Evolutionary conservation across 53 echinoderm and acorn worm species (phyloP).

Genomic region (Actinopyga echinites): DNA sequence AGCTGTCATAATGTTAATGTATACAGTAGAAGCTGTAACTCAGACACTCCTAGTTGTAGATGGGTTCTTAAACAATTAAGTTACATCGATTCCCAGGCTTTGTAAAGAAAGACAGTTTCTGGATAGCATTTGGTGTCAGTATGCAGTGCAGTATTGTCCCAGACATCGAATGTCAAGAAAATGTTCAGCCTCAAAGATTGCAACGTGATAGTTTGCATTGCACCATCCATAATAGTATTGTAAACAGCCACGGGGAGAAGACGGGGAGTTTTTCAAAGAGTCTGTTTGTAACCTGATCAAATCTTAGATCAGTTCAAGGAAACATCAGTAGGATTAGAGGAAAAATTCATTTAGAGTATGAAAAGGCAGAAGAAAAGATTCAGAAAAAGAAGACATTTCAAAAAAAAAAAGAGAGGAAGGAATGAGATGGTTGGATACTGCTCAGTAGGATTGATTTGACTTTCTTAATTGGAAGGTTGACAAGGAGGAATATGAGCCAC

Average conservation of each 20-base stretch:
- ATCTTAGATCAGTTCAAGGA: background rate
- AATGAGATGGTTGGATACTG: background rate
- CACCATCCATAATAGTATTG: background rate
- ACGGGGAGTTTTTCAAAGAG: background rate
- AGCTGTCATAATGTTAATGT: too few species aligned
- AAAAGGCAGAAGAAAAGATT: background rate
- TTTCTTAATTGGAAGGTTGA: background rate
- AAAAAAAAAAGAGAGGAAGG: background rate
- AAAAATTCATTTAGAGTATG: background rate
- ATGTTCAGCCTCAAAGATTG: background rate
- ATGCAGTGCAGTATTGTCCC: too few species aligned
- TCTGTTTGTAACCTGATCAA: background rate
- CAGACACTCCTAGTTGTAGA: too few species aligned
- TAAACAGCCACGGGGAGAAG: background rate
- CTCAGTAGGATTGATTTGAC: background rate
- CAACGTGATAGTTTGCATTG: background rate
- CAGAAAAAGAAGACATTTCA: background rate
- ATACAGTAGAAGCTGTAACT: too few species aligned
- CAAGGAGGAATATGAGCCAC: too few species aligned
- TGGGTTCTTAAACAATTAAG: too few species aligned
- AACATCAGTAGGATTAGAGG: background rate
- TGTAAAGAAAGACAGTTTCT: too few species aligned
- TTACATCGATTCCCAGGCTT: too few species aligned
- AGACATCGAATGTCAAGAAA: too few species aligned
- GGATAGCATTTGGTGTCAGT: too few species aligned